A percentile compares a stretch with the other conserved stretches of the same genome.
Evolutionary conservation across 1,140 invertebrate genomes (phyloP).

Genomic region (Ips nitidus): DNA sequence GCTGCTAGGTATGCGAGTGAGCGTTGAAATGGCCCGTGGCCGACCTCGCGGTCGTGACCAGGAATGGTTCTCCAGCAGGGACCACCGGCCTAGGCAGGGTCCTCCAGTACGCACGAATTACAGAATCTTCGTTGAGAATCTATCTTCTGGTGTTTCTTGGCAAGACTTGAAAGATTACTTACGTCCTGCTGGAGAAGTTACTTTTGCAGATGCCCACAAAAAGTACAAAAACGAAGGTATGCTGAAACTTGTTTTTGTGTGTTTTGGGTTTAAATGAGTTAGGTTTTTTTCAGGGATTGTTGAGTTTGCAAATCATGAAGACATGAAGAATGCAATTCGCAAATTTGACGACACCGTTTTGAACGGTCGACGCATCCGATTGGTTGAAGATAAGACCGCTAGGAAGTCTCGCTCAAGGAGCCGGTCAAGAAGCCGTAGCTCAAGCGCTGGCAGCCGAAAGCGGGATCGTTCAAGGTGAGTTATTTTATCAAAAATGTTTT

Average conservation of each 20-base stretch:
- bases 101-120: constrained; percentile 95
- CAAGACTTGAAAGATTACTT: constrained; percentile 99
- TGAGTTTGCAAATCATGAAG: constrained; percentile 84
- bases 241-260: not conserved
- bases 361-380: constrained; percentile 27
- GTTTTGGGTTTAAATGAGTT: not conserved
- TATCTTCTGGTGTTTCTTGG: constrained; percentile 96
- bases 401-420: constrained; percentile 7
- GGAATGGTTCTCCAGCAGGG: constrained; percentile 35
- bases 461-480: constrained; percentile 23
- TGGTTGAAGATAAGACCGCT: constrained; percentile 28
- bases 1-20: constrained; percentile 86
- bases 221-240: constrained; percentile 73
- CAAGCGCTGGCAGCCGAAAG: constrained; percentile 28
- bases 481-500: not conserved
- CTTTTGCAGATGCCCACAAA: constrained; percentile 92
- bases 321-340: constrained; percentile 92
- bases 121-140: constrained; percentile 92
- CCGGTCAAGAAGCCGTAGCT: constrained; percentile 23
- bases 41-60: constrained; percentile 61
- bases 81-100: constrained; percentile 30
- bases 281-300: constrained; percentile 61
- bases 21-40: constrained; percentile 78
- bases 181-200: constrained; percentile 96
- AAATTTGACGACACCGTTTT: constrained; percentile 72